phyloP scores from a whole-genome alignment of 2,797 vertebrate genomes.

The Sternotherus odoratus region DNA sequence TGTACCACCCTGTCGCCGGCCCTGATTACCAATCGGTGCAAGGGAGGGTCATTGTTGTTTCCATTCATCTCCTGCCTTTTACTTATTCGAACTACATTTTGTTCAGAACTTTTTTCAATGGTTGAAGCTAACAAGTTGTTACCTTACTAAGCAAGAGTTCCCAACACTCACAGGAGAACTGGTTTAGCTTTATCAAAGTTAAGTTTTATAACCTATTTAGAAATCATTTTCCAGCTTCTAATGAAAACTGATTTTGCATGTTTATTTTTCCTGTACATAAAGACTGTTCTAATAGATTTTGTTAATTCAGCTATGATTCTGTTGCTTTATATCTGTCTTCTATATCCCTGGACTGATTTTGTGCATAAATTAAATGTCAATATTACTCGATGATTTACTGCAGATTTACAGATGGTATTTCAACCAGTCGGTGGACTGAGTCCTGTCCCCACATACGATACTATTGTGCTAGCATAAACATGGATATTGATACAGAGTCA shows the following conservation, averaged over 20 bases:
- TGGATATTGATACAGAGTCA: conserved; percentile 77
- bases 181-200: not conserved
- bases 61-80: not conserved
- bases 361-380: conserved; percentile 70
- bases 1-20: too few relatives aligned
- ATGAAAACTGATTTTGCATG: conserved; percentile 80
- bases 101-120: not conserved
- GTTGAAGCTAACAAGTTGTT: conserved; percentile 22
- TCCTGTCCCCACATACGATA: conserved; percentile 50
- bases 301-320: conserved; percentile 82
- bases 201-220: conserved; percentile 2
- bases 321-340: conserved; percentile 77
- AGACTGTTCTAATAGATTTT: conserved; percentile 80
- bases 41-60: not conserved
- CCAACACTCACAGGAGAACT: not conserved
- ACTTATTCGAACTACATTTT: not conserved
- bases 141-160: not conserved
- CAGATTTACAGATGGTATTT: conserved; percentile 66
- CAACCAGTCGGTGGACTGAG: conserved; percentile 56
- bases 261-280: conserved; percentile 75
- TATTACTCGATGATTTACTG: conserved; percentile 68
- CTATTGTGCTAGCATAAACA: conserved; percentile 73
- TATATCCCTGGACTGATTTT: conserved; percentile 77
- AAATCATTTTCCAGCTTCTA: conserved; percentile 20
- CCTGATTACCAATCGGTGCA: rapidly evolving